Base-by-base conservation (phyloP, 2,797 vertebrate genomes). In the Sebastes itinus region DNA sequence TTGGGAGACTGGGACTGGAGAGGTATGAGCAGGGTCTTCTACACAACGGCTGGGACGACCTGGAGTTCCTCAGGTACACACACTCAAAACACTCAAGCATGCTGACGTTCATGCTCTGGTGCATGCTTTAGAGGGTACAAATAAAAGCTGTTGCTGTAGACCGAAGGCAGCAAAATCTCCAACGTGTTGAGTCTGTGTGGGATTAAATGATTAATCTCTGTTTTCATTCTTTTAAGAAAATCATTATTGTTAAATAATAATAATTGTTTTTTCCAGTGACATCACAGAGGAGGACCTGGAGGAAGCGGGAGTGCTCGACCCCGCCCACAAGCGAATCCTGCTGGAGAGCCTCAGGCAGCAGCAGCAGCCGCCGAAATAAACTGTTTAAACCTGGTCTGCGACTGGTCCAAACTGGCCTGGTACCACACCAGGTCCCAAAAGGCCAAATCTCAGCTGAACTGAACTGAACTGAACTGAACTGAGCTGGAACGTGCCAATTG, bases 261-360 rank as follows among this genome's bases (percentile, higher is more conserved):
- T 49, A 2, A 23, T 52, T 6, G 6, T 72, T 80, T 77, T 77
- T 78, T 59, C 12, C 95, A 99, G 98, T 85, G 98, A 99, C 93
- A 99, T 99, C 91, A 99, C 98, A 0, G 98, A 99, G 85, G 98
- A 99, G 80, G 98, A 99, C 92, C 89, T 99, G 87, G 98, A 99
- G 88, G 98, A 99, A 92, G 97, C 97, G 0, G 98, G 98, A 0
- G 96, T 99, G 75, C 92, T 95, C 25, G 98, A 99, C 72, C 93
- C 97, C 0, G n/a, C 91, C 61, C 98, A 99, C 94, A 98, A 99
- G 83, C 94, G 90, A 10, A 90, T 97, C 32, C 96, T 99, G 59
- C 93, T 99, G 93, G 97, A 98, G 87, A 98, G 96, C 69, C 94
- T 99, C 61, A 95, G 95, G 84, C 96, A 96, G 82, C 96, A 94